Percentiles rank a stretch among this genome's conserved stretches.
Conservation (phyloP, 2,888 invertebrate species). For the Salpingus planirostris region DNA sequence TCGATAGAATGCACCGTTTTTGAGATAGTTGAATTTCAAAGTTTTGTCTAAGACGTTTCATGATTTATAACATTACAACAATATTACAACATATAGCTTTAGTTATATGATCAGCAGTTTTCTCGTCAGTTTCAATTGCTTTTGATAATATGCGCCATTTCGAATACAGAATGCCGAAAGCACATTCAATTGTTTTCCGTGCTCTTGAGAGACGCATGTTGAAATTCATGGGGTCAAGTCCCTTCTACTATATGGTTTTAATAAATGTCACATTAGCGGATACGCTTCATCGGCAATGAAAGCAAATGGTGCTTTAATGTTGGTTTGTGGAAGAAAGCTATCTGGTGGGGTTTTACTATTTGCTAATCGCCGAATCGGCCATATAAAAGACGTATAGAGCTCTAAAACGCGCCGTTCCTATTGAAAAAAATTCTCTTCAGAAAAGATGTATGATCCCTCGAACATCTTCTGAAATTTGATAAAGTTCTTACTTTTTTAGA, state of each 20-base stretch:
- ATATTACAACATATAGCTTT: slow-evolving; percentile 4
- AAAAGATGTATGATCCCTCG: no score
- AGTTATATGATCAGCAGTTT: slow-evolving; percentile 2
- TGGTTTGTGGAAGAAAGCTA: background rate
- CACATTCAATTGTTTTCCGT: slow-evolving; percentile 13
- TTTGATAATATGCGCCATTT: slow-evolving; percentile 17
- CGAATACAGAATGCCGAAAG: slow-evolving; percentile 16
- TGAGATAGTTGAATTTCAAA: no score
- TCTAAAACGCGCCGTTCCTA: no score
- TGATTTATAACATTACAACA: no score
- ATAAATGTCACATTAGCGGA: background rate
- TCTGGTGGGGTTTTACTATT: no score
- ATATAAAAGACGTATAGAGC: no score
- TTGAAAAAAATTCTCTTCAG: no score
- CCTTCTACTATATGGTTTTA: background rate
- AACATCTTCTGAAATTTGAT: no score
- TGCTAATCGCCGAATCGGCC: no score
- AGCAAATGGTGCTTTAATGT: background rate
- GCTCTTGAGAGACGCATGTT: slow-evolving; percentile 13
- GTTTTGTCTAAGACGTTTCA: no score
- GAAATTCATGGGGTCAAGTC: slow-evolving; percentile 5
- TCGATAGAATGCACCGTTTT: no score
- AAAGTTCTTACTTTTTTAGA: no score
- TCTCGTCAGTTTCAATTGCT: slow-evolving; percentile 12
- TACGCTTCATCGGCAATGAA: slow-evolving; percentile 1